A percentile compares a stretch with the other conserved stretches of the same genome.
These are phyloP conservation scores for Motacilla alba DNA, from an alignment of 2,113 vertebrate species.

Conservation along the genomic window DNA sequence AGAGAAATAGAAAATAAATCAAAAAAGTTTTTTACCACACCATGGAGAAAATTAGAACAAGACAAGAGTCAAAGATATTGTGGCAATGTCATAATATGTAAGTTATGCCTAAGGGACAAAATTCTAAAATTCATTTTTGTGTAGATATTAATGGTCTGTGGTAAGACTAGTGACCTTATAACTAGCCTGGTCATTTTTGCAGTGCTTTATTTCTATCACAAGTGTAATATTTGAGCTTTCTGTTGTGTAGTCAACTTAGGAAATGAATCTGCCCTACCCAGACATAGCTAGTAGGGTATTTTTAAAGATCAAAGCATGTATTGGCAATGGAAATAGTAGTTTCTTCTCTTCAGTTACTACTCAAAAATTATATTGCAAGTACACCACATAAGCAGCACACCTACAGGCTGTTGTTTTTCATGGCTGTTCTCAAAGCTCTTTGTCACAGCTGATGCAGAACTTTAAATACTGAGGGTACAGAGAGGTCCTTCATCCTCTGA, in stretches of 20 bases:
- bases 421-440: neutral
- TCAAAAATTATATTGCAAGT: neutral
- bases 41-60: neutral
- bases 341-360: neutral
- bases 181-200: neutral
- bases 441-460: neutral
- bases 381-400: neutral
- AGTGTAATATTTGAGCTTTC: neutral
- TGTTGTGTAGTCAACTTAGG: neutral
- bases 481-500: neutral
- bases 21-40: neutral
- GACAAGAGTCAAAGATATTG: neutral
- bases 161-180: neutral
- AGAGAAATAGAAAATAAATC: neutral
- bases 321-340: neutral
- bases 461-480: neutral
- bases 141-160: neutral
- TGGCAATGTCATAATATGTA: neutral
- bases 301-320: neutral
- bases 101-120: neutral
- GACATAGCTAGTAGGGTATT: neutral
- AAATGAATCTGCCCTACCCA: neutral
- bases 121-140: neutral
- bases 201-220: neutral
- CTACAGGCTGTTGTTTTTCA: neutral